Percentiles rank a stretch among this genome's conserved stretches.
Evolutionary conservation across 2,888 invertebrate genomes (phyloP).

Genomic region (Tipula helvola): DNA sequence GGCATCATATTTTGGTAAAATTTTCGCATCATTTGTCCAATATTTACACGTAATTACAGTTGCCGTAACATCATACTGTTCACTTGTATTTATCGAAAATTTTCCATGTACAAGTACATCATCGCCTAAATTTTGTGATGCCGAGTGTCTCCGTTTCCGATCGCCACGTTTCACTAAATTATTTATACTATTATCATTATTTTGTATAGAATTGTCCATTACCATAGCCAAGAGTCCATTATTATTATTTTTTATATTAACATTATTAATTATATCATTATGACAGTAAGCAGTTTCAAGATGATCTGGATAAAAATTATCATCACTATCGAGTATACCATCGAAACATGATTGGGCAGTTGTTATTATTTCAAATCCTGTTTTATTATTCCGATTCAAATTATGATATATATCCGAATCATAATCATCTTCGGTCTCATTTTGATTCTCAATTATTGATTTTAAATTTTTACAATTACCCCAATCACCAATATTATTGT

Average conservation of each 20-base stretch:
- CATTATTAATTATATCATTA: neutral
- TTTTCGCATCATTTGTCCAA: conserved; percentile 21
- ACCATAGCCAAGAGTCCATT: neutral
- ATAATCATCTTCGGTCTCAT: neutral
- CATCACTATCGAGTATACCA: neutral
- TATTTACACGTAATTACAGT: conserved; percentile 29
- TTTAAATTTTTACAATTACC: conserved; percentile 6
- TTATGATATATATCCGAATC: neutral
- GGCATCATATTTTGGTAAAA: conserved; percentile 14
- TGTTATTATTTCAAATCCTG: neutral
- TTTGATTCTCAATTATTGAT: neutral
- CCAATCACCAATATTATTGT: conserved; percentile 4
- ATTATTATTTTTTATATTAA: neutral
- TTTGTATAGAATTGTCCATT: neutral
- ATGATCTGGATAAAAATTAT: neutral
- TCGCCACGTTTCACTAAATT: conserved; percentile 28
- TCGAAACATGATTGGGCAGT: neutral
- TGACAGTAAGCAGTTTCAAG: neutral
- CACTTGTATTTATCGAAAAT: neutral
- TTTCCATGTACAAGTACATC: neutral
- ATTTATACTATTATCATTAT: neutral
- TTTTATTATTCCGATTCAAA: neutral
- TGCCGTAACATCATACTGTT: neutral
- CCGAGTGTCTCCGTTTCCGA: conserved; percentile 47
- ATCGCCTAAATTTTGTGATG: conserved; percentile 27